Evolutionary conservation across 2,888 invertebrate species (phyloP).

Genomic region (Meloe dianella): DNA sequence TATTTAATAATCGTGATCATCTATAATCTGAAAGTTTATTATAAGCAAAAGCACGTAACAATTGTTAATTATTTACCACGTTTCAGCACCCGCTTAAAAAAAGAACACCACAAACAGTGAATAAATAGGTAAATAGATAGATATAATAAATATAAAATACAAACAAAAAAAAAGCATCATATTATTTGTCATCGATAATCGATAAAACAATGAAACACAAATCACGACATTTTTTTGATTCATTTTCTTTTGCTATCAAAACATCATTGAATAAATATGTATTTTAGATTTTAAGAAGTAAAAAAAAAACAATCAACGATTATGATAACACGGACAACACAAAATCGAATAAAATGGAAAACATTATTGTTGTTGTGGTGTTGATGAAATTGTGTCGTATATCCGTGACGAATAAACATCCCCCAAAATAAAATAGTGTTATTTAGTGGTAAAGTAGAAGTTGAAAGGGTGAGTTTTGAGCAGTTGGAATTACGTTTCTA

Average conservation of each 20-base stretch:
- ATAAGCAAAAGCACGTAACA: background rate
- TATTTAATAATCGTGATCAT: background rate
- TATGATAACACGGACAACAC: no score
- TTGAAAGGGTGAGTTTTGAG: constrained; percentile 36
- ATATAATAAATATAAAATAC: no score
- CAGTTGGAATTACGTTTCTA: constrained; percentile 36
- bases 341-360: background rate
- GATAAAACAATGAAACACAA: no score
- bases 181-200: no score
- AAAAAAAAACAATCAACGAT: no score
- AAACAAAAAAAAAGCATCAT: no score
- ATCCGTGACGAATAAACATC: constrained; percentile 27
- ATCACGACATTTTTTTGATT: no score
- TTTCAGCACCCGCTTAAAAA: background rate
- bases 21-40: background rate
- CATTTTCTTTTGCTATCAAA: no score
- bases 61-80: background rate
- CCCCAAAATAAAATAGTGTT: background rate
- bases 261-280: no score
- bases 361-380: background rate
- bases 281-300: no score
- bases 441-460: constrained; percentile 20
- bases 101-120: background rate
- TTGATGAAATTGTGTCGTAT: constrained; percentile 5
- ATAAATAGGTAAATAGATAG: no score